These are phyloP conservation scores for Microdon myrmicae DNA, from an alignment of 2,888 invertebrate species.

Conservation along the genomic window DNA sequence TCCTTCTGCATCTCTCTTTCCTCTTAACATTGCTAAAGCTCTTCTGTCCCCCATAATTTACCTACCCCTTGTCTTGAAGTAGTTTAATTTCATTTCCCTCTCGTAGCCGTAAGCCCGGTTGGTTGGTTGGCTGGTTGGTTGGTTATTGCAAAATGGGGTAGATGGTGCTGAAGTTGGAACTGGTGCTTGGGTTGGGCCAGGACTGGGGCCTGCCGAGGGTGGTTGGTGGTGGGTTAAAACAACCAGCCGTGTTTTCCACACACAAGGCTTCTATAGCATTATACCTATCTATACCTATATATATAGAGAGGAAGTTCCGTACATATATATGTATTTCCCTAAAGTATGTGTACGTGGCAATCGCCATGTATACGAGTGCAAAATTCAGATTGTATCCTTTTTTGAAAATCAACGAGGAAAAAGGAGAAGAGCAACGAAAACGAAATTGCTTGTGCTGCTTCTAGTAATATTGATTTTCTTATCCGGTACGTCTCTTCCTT, in stretches of 20 bases:
- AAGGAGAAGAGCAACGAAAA: conserved; percentile 48
- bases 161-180: not conserved
- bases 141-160: not conserved
- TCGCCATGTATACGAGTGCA: conserved; percentile 39
- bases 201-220: too few species aligned
- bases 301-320: conserved; percentile 6
- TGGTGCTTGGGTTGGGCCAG: too few species aligned
- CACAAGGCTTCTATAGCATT: conserved; percentile 16
- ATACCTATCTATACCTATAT: conserved; percentile 8
- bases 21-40: conserved; percentile 6
- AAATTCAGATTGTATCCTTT: conserved; percentile 53
- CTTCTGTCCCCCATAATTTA: conserved; percentile 38
- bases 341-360: conserved; percentile 13
- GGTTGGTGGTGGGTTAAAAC: conserved; percentile 27
- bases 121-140: not conserved
- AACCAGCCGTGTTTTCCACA: conserved; percentile 47
- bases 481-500: conserved; percentile 27
- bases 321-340: conserved; percentile 8
- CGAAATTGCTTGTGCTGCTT: conserved; percentile 48
- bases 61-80: conserved; percentile 46
- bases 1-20: conserved; percentile 31
- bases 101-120: conserved; percentile 33
- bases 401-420: conserved; percentile 37
- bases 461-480: conserved; percentile 45
- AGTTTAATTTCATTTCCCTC: conserved; percentile 53